phyloP scores from a whole-genome alignment of 2,797 vertebrate species.

The Gobionotothen gibberifrons region DNA sequence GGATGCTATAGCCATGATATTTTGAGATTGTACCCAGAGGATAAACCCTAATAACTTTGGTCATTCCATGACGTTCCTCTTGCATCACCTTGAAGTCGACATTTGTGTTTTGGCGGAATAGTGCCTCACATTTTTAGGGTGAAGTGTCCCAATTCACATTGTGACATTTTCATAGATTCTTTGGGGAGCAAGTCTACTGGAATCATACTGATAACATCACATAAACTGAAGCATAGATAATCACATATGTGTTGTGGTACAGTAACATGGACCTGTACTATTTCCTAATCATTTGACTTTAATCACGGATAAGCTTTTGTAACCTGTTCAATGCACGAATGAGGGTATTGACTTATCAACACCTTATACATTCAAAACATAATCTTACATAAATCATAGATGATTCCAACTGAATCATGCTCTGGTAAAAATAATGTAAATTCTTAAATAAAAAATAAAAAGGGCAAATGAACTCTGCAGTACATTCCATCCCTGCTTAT shows the following conservation, averaged over 20 bases:
- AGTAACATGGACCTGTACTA: too few relatives aligned
- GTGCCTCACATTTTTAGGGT: neutral
- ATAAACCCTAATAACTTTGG: neutral
- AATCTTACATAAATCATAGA: too few relatives aligned
- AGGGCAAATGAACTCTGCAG: neutral
- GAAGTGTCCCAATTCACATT: neutral
- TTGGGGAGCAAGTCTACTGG: neutral
- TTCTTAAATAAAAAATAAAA: too few relatives aligned
- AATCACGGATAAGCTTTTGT: too few relatives aligned
- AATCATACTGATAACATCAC: too few relatives aligned
- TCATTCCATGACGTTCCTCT: neutral
- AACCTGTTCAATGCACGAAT: neutral
- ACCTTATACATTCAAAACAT: too few relatives aligned
- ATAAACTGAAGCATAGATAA: too few relatives aligned
- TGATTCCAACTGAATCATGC: neutral
- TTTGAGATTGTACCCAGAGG: neutral
- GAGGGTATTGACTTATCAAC: neutral
- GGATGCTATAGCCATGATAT: neutral
- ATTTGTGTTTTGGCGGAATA: neutral
- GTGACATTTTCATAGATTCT: neutral
- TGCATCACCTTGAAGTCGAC: neutral
- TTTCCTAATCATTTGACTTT: too few relatives aligned
- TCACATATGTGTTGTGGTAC: too few relatives aligned
- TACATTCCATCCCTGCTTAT: neutral
- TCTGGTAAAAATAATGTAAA: too few relatives aligned